Evolutionary conservation across 2,888 invertebrate genomes (phyloP), one percentile per base, ranked within the genome.

Genomic region (Baccha elongata): DNA sequence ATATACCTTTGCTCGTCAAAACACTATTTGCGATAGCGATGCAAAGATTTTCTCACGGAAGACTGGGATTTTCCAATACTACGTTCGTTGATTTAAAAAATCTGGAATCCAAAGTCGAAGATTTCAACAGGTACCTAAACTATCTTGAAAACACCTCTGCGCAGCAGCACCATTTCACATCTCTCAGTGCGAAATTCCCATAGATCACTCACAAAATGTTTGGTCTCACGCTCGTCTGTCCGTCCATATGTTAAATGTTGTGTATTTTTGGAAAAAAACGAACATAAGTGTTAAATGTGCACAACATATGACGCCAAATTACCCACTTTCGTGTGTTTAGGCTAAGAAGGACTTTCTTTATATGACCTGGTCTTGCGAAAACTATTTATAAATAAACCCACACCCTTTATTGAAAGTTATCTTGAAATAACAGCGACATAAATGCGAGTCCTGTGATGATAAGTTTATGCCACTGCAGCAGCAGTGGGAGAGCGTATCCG

Each of bases 271-370:
- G 86, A 88, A 88, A 88, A 88, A 88, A 87, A 84, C 87, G 85
- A 87, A 81, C 89, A 89, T 87, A 89, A 86, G 89, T 86, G 87
- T 86, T 85, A 87, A 90, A 89, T 90, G 88, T 89, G 89, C 87
- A 72, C 85, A 88, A 87, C 89, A 89, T 88, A 88, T 89, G 90
- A 88, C 87, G 86, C 79, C 84, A 85, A 86, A 85, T 85, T 84
- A 74, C 84, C 72, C 80, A 64, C 60, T 71, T 67, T 42, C 78
- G 44, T 60, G 23, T 46, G 29, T 8, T 17, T 29, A 44, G 60
- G 42, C 19, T 62, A 67, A 46, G 37, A 71, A 75, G 65, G 50
- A 74, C 52, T 19, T 48, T 10, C 79, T 23, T 5, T 23, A 23
- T 23, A 84, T 64, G 62, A 46, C 72, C 23, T 23, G 67, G 72